A percentile compares a stretch with the other conserved stretches of the same genome.
phyloP scores from a whole-genome alignment of 2,888 invertebrate genomes.

The Caenorhabditis becei region DNA sequence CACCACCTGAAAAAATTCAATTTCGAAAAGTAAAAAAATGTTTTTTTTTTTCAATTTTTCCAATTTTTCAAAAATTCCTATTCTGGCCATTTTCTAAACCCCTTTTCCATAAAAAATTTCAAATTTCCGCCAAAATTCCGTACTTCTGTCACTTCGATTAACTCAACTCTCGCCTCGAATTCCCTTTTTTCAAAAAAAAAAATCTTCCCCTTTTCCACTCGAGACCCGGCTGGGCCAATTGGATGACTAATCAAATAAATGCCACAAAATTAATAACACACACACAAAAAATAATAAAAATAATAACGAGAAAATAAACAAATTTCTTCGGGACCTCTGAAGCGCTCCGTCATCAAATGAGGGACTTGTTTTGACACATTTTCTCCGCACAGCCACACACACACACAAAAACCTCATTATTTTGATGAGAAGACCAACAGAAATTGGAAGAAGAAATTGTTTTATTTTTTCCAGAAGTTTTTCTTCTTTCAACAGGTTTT shows the following conservation, averaged over 20 bases:
- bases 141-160: background rate
- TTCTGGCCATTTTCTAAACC: no score
- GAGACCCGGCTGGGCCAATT: background rate
- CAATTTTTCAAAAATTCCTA: no score
- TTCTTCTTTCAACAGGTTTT: background rate
- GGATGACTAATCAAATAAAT: no score
- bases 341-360: constrained; percentile 42
- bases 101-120: background rate
- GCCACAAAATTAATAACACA: no score
- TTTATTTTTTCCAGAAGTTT: background rate
- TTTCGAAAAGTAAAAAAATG: no score
- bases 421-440: constrained; percentile 26
- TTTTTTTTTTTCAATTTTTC: no score
- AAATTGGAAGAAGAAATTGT: background rate
- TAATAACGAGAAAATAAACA: constrained; percentile 11
- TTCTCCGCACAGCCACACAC: background rate
- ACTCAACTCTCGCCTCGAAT: background rate
- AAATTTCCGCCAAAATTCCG: background rate
- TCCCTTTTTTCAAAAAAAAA: no score
- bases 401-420: constrained; percentile 43
- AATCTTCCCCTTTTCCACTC: background rate
- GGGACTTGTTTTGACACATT: constrained; percentile 57
- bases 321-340: constrained; percentile 14
- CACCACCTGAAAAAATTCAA: no score
- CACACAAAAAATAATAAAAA: no score